These are phyloP conservation scores for Pagetopsis macropterus DNA, from an alignment of 2,797 vertebrate species.

Conservation along the genomic window DNA sequence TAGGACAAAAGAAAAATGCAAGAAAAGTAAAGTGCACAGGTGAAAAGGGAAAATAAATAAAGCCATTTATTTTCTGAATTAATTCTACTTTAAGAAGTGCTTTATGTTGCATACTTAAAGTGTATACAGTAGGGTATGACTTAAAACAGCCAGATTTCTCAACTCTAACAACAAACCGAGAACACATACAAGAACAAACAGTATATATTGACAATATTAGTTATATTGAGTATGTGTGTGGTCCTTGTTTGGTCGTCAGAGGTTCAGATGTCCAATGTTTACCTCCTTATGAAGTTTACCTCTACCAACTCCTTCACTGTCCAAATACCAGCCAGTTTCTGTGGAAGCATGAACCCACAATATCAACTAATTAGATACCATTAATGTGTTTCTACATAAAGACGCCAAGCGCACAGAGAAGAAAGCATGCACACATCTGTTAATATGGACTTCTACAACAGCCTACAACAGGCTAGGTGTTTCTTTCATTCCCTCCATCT, in stretches of 20 bases:
- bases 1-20: background rate
- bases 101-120: no score
- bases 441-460: background rate
- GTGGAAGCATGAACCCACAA: background rate
- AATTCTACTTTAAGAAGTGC: no score
- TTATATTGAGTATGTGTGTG: conserved; percentile 17
- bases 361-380: background rate
- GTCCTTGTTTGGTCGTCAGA: conserved; percentile 45
- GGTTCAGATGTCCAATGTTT: conserved; percentile 37
- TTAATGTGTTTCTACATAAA: background rate
- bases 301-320: background rate
- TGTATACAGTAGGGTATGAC: no score
- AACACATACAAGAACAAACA: background rate
- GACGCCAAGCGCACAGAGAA: background rate
- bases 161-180: background rate
- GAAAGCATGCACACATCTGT: background rate
- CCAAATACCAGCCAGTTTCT: conserved; percentile 24
- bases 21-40: background rate
- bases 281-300: conserved; percentile 4
- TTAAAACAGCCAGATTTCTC: no score
- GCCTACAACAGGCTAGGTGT: background rate
- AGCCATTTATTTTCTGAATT: no score
- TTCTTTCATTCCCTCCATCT: background rate
- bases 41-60: no score
- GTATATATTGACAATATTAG: background rate